These are phyloP conservation scores for Parasteatoda lunata DNA, from an alignment of 2,888 invertebrate species.

Conservation along the genomic window DNA sequence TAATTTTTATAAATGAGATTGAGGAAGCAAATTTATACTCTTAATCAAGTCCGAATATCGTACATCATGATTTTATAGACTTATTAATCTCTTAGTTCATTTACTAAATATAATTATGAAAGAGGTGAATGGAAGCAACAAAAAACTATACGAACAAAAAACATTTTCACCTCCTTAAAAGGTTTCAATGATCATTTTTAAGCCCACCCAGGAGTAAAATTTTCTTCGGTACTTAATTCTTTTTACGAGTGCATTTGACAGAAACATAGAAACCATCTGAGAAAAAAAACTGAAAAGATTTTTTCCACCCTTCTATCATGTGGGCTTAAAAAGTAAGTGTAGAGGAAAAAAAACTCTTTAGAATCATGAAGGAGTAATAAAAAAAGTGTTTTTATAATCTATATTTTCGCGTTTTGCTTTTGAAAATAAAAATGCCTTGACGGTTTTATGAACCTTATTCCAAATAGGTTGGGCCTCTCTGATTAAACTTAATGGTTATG, in stretches of 20 bases:
- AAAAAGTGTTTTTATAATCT: constrained; percentile 52
- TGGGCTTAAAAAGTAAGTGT: constrained; percentile 10
- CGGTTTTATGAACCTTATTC: constrained; percentile 52
- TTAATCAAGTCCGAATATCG: too few relatives aligned
- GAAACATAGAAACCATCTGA: constrained; percentile 54
- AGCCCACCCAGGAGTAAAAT: constrained; percentile 62
- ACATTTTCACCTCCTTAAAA: constrained; percentile 13
- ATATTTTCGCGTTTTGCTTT: constrained; percentile 46
- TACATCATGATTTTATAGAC: background rate
- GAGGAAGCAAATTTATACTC: too few relatives aligned
- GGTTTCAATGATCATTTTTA: constrained; percentile 57
- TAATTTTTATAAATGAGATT: too few relatives aligned
- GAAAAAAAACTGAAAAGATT: constrained; percentile 23
- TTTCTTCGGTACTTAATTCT: constrained; percentile 64
- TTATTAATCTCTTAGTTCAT: constrained; percentile 32
- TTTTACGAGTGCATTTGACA: constrained; percentile 66
- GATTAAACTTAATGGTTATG: constrained; percentile 62
- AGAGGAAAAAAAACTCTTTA: constrained; percentile 22
- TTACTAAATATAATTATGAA: constrained; percentile 49
- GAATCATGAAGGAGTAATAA: constrained; percentile 25
- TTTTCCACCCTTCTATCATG: constrained; percentile 10
- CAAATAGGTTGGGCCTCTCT: constrained; percentile 15
- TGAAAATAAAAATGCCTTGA: constrained; percentile 53
- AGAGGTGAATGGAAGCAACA: constrained; percentile 3
- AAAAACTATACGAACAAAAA: constrained; percentile 24